phyloP scores from a whole-genome alignment of 2,888 invertebrate species.

The Timema cristinae region DNA sequence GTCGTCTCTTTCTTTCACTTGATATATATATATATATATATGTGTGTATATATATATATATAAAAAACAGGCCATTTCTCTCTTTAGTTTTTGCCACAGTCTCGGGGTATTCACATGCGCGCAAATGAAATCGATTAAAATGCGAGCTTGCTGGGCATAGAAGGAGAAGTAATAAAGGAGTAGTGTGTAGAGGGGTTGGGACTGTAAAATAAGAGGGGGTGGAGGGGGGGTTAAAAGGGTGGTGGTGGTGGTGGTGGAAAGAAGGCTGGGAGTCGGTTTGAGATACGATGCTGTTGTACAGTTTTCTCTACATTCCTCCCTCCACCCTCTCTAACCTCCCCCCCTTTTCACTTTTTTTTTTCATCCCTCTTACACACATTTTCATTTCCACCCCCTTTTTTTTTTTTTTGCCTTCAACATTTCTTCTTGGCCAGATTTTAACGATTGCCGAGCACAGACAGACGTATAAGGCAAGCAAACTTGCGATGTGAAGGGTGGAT shows the following conservation, averaged over 20 bases:
- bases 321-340: slow-evolving; percentile 29
- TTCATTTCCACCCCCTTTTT: slow-evolving; percentile 25
- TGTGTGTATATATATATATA: slow-evolving; percentile 3
- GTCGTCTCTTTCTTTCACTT: too few relatives aligned
- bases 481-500: slow-evolving; percentile 26
- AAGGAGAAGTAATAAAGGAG: slow-evolving; percentile 33
- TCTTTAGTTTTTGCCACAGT: slow-evolving; percentile 46
- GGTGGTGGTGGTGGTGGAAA: slow-evolving; percentile 16
- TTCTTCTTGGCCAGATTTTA: slow-evolving; percentile 46
- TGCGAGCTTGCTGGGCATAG: slow-evolving; percentile 45
- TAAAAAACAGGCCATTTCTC: slow-evolving; percentile 17
- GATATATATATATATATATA: too few relatives aligned
- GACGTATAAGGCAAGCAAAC: slow-evolving; percentile 28
- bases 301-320: slow-evolving; percentile 33
- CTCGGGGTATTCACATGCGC: slow-evolving; percentile 51
- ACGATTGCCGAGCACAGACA: slow-evolving; percentile 41
- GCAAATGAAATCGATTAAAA: slow-evolving; percentile 67
- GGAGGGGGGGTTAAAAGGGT: slow-evolving; percentile 28
- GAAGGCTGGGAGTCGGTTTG: slow-evolving; percentile 19
- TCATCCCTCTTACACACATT: slow-evolving; percentile 11
- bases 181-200: slow-evolving; percentile 7
- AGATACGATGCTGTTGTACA: slow-evolving; percentile 27
- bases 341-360: slow-evolving; percentile 9
- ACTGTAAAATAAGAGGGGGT: slow-evolving; percentile 18
- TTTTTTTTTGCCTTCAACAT: slow-evolving; percentile 28